phyloP scores from a whole-genome alignment of 2,797 vertebrate genomes.

The Mastacembelus armatus region DNA sequence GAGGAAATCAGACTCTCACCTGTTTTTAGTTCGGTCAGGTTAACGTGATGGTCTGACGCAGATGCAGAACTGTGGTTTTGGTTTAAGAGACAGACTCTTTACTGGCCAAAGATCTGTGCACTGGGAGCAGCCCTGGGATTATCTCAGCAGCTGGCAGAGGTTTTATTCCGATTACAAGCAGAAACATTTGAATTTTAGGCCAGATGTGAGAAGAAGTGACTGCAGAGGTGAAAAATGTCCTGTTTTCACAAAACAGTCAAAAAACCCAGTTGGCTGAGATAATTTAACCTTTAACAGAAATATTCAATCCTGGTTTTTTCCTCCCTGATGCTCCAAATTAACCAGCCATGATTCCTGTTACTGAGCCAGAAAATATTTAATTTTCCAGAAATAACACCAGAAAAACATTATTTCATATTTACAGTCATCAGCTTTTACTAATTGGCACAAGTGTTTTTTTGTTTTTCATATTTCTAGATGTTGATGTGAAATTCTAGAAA shows the following conservation, averaged over 20 bases:
- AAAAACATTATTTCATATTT: neutral
- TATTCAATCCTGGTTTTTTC: neutral
- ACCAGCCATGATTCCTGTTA: too few relatives aligned
- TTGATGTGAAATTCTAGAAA: neutral
- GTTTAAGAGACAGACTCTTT: slow-evolving; percentile 5
- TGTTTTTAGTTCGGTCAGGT: too few relatives aligned
- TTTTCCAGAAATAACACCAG: neutral
- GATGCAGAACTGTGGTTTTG: neutral
- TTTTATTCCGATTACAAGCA: neutral
- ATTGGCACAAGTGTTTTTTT: too few relatives aligned
- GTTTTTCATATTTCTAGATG: neutral
- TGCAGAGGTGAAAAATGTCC: neutral
- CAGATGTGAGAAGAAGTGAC: slow-evolving; percentile 7
- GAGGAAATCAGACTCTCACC: neutral
- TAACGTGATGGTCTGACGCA: too few relatives aligned
- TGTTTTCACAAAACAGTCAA: neutral
- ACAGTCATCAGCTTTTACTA: neutral
- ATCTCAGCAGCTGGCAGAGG: slow-evolving; percentile 9
- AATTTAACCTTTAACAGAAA: slow-evolving; percentile 4
- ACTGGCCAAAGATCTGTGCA: neutral
- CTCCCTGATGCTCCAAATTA: too few relatives aligned
- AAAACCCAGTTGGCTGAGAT: neutral
- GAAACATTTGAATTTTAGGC: neutral
- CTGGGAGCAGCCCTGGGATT: neutral
- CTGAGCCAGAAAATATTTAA: neutral